Base-by-base conservation (phyloP, 2,888 invertebrate genomes). In the Toxonevra muliebris region DNA sequence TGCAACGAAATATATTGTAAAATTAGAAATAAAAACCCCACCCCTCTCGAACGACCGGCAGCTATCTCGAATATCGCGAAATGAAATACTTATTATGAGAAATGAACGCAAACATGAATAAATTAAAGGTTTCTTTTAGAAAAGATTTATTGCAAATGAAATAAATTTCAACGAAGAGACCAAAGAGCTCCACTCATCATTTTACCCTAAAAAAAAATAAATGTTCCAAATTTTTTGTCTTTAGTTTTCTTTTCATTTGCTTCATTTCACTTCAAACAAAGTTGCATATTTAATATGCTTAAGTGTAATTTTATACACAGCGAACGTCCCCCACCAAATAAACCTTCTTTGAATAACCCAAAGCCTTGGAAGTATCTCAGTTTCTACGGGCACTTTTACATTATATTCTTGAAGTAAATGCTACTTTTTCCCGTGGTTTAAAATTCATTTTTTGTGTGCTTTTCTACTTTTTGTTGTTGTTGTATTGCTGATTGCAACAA, bases 251-350 rank as follows among this genome's bases (percentile, higher is more conserved):
- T 59, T 43, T 3, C 41, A 17, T 43, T 42, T 17, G 41, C 48
- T 48, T 54, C 54, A 19, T 10, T 43, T 13, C 20, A 43, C 20
- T 43, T 13, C n/a, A 15, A 59, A 59, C 17, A 59, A 42, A 13
- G 42, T 59, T 59, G 42, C 42, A 59, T 59, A 59, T 59, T 59
- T 59, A 59, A 59, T 43, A 43, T 42, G 58, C 58, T 17, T 43
- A 59, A 41, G 15, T 42, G 58, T 59, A 59, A 59, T 59, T 59
- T 43, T 43, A 19, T 43, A 42, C 41, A 59, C 58, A 11, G 15
- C 5, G 12, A 4, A 12, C 3, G 8, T 11, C 19, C 1, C 8
- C 17, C 20, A 17, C 11, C 54, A 12, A 9, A 15, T 17, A 12
- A 9, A 15, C 17, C 17, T 13, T 4, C 54, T 30, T 4, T 30